Evolutionary conservation across 2,888 invertebrate genomes (phyloP).

Genomic region (Carcina quercana): DNA sequence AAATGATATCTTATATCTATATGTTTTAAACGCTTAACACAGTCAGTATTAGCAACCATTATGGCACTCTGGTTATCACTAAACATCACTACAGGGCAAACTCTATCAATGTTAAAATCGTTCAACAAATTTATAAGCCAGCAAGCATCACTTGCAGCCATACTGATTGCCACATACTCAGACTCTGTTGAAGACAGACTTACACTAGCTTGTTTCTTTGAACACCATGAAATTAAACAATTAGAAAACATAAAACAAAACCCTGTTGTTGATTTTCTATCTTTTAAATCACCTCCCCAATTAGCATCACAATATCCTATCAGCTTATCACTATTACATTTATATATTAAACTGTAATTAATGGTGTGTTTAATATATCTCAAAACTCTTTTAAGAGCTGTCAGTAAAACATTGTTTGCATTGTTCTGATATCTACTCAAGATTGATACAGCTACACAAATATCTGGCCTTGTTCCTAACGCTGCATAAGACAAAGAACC

Average conservation of each 20-base stretch:
- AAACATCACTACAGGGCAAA: neutral
- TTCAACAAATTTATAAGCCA: constrained; percentile 8
- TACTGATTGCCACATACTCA: constrained; percentile 20
- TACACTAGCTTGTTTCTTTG: constrained; percentile 20
- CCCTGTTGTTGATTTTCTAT: constrained; percentile 21
- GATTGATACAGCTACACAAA: constrained; percentile 12
- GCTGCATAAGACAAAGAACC: constrained; percentile 17
- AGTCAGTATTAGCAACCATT: constrained; percentile 1
- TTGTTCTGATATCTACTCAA: constrained; percentile 10
- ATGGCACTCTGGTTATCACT: constrained; percentile 7
- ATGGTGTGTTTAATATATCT: constrained; percentile 6
- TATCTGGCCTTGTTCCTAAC: constrained; percentile 17
- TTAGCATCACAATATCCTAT: constrained; percentile 18
- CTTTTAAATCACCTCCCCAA: constrained; percentile 18
- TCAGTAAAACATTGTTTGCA: neutral
- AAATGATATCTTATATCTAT: constrained; percentile 7
- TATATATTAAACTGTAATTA: constrained; percentile 15
- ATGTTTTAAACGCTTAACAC: constrained; percentile 8
- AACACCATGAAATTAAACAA: constrained; percentile 18
- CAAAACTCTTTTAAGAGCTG: neutral
- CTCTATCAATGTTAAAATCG: neutral
- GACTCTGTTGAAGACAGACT: constrained; percentile 22
- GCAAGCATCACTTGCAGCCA: constrained; percentile 17
- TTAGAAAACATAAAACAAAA: constrained; percentile 16
- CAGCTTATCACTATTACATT: constrained; percentile 12